A percentile compares a stretch with the other conserved stretches of the same genome.
Conservation (phyloP, 92 coral and sea anemone species). For the Phenganax stokvisi region DNA sequence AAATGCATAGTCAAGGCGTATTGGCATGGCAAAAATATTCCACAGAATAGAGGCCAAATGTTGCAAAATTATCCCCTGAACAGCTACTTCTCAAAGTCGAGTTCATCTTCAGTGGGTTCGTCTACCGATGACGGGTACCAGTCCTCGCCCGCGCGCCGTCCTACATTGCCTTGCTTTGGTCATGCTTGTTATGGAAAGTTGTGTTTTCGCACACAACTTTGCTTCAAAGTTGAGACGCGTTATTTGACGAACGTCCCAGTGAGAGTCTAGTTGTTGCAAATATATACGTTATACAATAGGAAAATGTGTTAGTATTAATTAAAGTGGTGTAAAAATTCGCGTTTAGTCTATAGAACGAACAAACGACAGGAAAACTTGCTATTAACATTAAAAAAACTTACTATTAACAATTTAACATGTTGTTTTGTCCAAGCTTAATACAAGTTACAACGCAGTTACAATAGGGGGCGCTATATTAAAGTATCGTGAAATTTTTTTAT, state of each 20-base stretch:
- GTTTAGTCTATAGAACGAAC: too few relatives aligned
- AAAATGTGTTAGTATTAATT: too few relatives aligned
- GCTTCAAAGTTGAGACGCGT: constrained; percentile 7
- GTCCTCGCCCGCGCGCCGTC: constrained; percentile 17
- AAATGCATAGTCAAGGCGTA: constrained; percentile 22
- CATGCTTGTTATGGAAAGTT: constrained; percentile 14
- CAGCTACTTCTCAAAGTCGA: not conserved
- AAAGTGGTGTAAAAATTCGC: too few relatives aligned
- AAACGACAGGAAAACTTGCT: too few relatives aligned
- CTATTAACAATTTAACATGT: too few relatives aligned
- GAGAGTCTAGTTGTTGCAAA: too few relatives aligned
- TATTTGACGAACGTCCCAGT: constrained; percentile 24
- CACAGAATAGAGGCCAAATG: not conserved
- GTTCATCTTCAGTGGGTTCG: not conserved
- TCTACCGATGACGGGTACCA: not conserved
- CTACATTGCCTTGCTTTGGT: constrained; percentile 26
- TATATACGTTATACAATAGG: too few relatives aligned
- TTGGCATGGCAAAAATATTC: not conserved
- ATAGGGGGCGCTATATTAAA: not conserved
- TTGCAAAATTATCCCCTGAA: constrained; percentile 8
- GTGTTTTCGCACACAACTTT: constrained; percentile 21
- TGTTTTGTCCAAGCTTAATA: not conserved
- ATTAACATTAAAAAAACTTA: too few relatives aligned
- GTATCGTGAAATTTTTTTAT: not conserved
- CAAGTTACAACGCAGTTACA: not conserved